These are phyloP conservation scores for Parauchenoglanis ngamensis DNA, from an alignment of 2,797 vertebrate genomes.

Conservation along the genomic window DNA sequence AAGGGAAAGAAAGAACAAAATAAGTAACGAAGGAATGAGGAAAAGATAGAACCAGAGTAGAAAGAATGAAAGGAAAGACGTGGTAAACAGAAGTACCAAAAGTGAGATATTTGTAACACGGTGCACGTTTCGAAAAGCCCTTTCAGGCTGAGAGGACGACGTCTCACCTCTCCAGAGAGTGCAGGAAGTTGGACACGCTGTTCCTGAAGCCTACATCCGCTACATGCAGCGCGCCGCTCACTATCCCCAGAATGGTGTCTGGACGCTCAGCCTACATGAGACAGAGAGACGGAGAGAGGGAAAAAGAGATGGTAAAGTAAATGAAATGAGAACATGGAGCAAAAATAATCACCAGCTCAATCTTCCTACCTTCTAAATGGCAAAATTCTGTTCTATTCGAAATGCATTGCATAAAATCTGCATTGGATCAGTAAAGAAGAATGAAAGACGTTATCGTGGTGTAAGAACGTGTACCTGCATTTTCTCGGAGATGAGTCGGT, in stretches of 20 bases:
- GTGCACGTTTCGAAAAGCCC: background rate
- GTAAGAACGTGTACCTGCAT: conserved; percentile 83
- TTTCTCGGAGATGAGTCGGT: conserved; percentile 96
- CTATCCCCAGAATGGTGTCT: conserved; percentile 94
- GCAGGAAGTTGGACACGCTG: conserved; percentile 95
- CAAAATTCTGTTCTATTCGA: background rate
- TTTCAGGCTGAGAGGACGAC: background rate
- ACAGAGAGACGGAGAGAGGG: background rate
- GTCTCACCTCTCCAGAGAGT: conserved; percentile 92
- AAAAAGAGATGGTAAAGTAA: conserved; percentile 1
- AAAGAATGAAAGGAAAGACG: background rate
- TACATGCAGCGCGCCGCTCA: conserved; percentile 94
- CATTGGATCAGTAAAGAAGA: background rate
- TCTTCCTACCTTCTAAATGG: background rate
- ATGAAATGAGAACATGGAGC: background rate
- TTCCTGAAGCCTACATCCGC: conserved; percentile 92
- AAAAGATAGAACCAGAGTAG: background rate
- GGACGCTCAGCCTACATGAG: conserved; percentile 88
- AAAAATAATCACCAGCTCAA: background rate
- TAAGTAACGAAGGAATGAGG: background rate
- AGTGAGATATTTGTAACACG: background rate
- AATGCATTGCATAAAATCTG: background rate
- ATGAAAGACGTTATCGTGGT: no score
- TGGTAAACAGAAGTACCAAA: background rate
- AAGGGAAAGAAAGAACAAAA: background rate